Evolutionary conservation across 2,797 vertebrate species (phyloP), one percentile per base, ranked within the genome.

Genomic region (Astyanax mexicanus): DNA sequence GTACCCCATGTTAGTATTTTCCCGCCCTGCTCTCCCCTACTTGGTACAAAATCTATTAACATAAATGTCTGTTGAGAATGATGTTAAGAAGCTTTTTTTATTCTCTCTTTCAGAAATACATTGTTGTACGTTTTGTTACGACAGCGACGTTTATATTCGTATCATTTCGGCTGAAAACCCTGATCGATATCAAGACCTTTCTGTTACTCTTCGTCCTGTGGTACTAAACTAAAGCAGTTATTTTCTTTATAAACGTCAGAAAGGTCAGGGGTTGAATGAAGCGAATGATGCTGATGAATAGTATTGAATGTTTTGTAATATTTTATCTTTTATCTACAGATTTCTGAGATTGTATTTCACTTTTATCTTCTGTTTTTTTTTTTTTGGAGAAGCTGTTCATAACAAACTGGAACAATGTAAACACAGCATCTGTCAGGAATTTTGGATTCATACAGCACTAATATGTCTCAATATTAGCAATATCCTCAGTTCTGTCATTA

Each of bases 201-300:
- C 74, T 15, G 60, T 47, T 40, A 9, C 21, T 35, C 60, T 11
- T 5, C 58, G 13, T 71, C 45, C 40, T 69, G 65, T 57, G 73
- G 73, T 58, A 54, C 67, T 52, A 54, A 55, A 44, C 2, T n/a
- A 37, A 62, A 51, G 3, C 12, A 51, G 11, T 62, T 42, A 52
- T 32, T 3, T 21, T 19, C 47, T 19, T 40, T 29, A 27, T 21
- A 19, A 29, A 9, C 10, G 78, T 79, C 72, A 51, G 69, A 61
- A 81, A 78, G 83, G 52, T 78, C 83, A 51, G 87, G 90, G 88
- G 89, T 90, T 89, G 79, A 83, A 91, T 89, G 90, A 93, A 75
- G 90, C 89, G 3, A 54, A 65, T 27, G 23, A 27, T 15, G 12
- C 51, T 32, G 29, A 3, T 23, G 10, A 25, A 35, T 32, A 58